These are phyloP conservation scores for Melanerpes aurifrons DNA, from an alignment of 2,113 vertebrate genomes.

Conservation along the genomic window DNA sequence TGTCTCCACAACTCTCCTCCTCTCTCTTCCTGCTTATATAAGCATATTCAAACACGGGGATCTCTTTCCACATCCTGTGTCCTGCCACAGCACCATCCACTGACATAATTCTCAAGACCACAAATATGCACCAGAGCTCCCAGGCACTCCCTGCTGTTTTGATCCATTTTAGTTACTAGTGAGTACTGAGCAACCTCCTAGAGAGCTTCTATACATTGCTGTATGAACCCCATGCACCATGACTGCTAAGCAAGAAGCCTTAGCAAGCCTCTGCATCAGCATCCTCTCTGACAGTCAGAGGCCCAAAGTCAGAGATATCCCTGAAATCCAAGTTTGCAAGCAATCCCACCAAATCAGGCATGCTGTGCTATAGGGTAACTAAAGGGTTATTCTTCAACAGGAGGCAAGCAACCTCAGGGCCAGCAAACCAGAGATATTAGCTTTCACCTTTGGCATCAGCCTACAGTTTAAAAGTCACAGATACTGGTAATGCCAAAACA, in stretches of 20 bases:
- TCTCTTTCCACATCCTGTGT: neutral
- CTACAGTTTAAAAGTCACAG: neutral
- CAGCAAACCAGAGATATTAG: neutral
- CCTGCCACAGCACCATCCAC: neutral
- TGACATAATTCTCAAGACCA: fast-evolving
- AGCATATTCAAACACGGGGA: neutral
- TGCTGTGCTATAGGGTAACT: neutral
- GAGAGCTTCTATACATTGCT: neutral
- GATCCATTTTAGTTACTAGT: neutral
- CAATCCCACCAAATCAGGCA: neutral
- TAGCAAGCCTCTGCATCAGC: neutral
- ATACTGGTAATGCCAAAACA: neutral
- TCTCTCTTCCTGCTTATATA: neutral
- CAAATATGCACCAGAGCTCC: neutral
- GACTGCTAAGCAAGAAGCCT: neutral
- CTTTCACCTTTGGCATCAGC: neutral
- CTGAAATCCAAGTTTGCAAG: neutral
- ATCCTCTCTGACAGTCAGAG: fast-evolving
- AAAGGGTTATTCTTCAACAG: neutral
- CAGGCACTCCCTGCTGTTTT: neutral
- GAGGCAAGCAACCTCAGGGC: neutral
- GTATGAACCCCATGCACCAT: neutral
- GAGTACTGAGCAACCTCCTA: neutral
- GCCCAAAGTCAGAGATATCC: neutral
- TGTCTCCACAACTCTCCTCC: neutral